A percentile compares a stretch with the other conserved stretches of the same genome.
These are phyloP conservation scores for Eupithecia tripunctaria DNA, from an alignment of 2,888 invertebrate genomes.

Conservation along the genomic window DNA sequence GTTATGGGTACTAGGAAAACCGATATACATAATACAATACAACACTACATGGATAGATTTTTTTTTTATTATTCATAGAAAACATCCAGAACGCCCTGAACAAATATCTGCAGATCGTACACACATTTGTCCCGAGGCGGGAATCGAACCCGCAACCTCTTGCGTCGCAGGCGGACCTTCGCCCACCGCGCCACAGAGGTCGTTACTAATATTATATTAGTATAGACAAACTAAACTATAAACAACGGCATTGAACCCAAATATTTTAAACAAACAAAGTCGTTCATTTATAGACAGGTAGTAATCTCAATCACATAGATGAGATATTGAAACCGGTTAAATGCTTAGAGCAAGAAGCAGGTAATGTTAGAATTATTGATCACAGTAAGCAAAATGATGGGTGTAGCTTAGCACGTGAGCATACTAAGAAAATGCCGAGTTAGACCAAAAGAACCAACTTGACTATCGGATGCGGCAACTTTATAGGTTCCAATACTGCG, in stretches of 20 bases:
- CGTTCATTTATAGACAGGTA: slow-evolving; percentile 15
- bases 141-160: too few species aligned
- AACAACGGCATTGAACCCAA: background rate
- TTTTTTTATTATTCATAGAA: too few species aligned
- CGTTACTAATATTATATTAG: too few species aligned
- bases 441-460: slow-evolving; percentile 31
- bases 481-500: slow-evolving; percentile 1
- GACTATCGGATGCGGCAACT: slow-evolving; percentile 16
- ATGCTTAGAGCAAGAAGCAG: slow-evolving; percentile 32
- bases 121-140: too few species aligned
- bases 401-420: slow-evolving; percentile 65
- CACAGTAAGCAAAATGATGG: slow-evolving; percentile 68
- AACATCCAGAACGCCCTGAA: too few species aligned
- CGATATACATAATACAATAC: too few species aligned
- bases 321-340: slow-evolving; percentile 29
- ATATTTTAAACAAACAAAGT: background rate
- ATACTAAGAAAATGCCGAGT: slow-evolving; percentile 58
- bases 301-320: slow-evolving; percentile 23
- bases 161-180: too few species aligned
- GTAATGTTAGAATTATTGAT: slow-evolving; percentile 64
- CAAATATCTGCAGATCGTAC: too few species aligned
- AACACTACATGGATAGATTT: too few species aligned
- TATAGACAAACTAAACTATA: background rate
- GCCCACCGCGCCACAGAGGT: too few species aligned
- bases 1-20: too few species aligned